Percentiles rank a stretch among this genome's conserved stretches.
phyloP scores from a whole-genome alignment of 2,888 invertebrate genomes.

The Lithophane leautieri region DNA sequence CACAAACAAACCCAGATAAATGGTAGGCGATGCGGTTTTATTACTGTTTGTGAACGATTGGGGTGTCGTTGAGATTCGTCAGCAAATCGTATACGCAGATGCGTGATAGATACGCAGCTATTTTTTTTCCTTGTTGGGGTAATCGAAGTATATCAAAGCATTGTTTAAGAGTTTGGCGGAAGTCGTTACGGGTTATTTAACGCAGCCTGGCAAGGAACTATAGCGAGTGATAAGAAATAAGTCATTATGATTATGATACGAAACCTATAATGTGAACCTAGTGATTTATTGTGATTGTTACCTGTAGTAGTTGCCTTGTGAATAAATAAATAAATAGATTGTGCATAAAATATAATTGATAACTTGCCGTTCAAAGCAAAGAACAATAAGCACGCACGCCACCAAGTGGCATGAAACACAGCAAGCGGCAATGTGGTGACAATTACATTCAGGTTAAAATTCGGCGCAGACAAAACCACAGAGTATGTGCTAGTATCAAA shows the following conservation, averaged over 20 bases:
- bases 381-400: too few species aligned
- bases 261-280: too few species aligned
- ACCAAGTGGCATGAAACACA: neutral
- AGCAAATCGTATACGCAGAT: constrained; percentile 55
- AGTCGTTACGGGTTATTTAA: constrained; percentile 23
- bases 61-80: constrained; percentile 49
- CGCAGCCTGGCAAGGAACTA: neutral
- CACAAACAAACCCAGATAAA: constrained; percentile 78
- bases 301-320: too few species aligned
- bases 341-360: neutral
- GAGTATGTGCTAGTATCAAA: neutral
- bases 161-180: constrained; percentile 24
- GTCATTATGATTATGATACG: constrained; percentile 27
- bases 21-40: constrained; percentile 74
- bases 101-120: constrained; percentile 40
- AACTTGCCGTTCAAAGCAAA: neutral
- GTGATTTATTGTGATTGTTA: too few species aligned
- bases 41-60: constrained; percentile 70
- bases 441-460: neutral
- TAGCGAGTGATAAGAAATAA: constrained; percentile 11
- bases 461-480: neutral
- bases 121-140: constrained; percentile 33
- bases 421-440: too few species aligned
- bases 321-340: too few species aligned
- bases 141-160: constrained; percentile 27